Conservation (phyloP, 1,140 invertebrate species). For the Conus ventricosus region DNA sequence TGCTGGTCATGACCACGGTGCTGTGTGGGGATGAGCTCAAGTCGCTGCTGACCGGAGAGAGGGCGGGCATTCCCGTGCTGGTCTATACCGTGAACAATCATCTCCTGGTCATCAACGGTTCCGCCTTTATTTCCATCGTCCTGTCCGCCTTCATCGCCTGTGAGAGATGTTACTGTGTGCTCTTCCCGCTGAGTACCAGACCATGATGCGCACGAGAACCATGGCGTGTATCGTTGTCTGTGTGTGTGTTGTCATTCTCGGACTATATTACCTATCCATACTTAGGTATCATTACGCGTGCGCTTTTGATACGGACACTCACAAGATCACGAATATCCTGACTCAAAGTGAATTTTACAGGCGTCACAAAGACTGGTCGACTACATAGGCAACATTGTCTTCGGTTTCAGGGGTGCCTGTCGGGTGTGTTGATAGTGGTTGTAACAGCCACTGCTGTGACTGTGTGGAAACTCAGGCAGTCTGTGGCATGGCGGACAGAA, state of each 20-base stretch:
- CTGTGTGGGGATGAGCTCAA: neutral
- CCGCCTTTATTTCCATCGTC: neutral
- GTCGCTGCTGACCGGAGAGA: neutral
- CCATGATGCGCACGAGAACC: neutral
- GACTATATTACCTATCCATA: neutral
- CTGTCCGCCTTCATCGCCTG: conserved; percentile 1
- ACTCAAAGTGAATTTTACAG: neutral
- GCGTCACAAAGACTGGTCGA: neutral
- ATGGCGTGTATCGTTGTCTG: neutral
- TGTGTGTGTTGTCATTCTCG: neutral
- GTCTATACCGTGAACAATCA: neutral
- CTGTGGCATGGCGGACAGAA: neutral
- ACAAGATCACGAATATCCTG: neutral
- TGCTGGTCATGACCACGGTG: neutral
- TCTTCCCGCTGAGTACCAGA: neutral
- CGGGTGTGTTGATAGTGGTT: neutral
- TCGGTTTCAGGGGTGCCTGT: neutral
- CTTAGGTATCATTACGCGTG: neutral
- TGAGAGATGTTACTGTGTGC: neutral
- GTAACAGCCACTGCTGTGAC: neutral
- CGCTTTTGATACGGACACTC: neutral
- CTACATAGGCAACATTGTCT: neutral
- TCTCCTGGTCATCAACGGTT: neutral
- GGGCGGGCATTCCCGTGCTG: neutral
- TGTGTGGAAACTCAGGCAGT: neutral